Evolutionary conservation across 2,797 vertebrate species (phyloP).

Genomic region (Enteromius treurensis): DNA sequence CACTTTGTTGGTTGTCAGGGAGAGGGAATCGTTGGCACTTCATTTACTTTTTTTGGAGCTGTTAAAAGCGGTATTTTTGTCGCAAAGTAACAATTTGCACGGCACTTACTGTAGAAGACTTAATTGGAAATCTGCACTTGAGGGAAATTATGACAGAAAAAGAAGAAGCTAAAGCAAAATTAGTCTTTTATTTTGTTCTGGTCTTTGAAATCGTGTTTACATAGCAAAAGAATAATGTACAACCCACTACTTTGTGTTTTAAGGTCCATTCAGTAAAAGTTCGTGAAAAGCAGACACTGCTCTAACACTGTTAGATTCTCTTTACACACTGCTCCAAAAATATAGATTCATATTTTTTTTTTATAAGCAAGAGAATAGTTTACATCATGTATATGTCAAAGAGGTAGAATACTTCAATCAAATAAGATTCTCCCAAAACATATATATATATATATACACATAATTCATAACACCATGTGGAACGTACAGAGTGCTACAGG

Average conservation of each 20-base stretch:
- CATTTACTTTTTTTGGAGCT: background rate
- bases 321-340: conserved; percentile 68
- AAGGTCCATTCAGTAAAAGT: conserved; percentile 25
- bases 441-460: conserved; percentile 16
- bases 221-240: conserved; percentile 57
- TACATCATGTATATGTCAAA: conserved; percentile 63
- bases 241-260: conserved; percentile 54
- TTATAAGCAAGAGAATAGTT: conserved; percentile 63
- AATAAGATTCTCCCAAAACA: conserved; percentile 68
- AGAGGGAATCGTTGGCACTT: background rate
- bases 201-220: conserved; percentile 47
- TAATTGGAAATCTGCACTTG: conserved; percentile 8
- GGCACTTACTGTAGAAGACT: background rate
- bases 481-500: conserved; percentile 60
- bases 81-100: background rate
- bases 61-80: background rate
- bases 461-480: conserved; percentile 61
- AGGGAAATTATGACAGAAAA: background rate
- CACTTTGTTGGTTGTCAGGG: conserved; percentile 17
- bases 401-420: conserved; percentile 81
- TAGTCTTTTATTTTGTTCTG: conserved; percentile 53
- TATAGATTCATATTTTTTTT: conserved; percentile 70
- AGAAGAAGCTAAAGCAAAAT: conserved; percentile 27
- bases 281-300: conserved; percentile 56
- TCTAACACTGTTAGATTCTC: conserved; percentile 51